A percentile compares a stretch with the other conserved stretches of the same genome.
phyloP scores from a whole-genome alignment of 2,888 invertebrate genomes.

The Subacronicta megacephala region DNA sequence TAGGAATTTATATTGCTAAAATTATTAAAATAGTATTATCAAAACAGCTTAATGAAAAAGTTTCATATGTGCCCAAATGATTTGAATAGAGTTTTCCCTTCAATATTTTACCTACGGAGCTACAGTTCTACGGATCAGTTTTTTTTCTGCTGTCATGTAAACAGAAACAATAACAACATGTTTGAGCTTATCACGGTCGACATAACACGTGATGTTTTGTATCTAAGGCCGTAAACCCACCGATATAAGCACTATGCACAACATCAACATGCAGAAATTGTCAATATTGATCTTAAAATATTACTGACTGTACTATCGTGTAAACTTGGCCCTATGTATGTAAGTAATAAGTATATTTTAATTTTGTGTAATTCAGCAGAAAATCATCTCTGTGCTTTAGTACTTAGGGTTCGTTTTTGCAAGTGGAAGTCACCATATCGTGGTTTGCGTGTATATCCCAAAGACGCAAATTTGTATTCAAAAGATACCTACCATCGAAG shows the following conservation, averaged over 20 bases:
- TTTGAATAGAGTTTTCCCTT: background rate
- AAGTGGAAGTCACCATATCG: constrained; percentile 27
- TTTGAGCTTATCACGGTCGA: constrained; percentile 41
- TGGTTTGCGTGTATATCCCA: constrained; percentile 73
- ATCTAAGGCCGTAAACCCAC: constrained; percentile 58
- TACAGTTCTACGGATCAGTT: background rate
- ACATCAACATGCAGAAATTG: constrained; percentile 63
- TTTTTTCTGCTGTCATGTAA: constrained; percentile 37
- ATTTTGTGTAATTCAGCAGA: constrained; percentile 15
- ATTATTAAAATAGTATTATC: too few relatives aligned
- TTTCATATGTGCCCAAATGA: too few relatives aligned
- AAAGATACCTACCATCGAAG: constrained; percentile 82
- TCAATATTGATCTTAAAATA: constrained; percentile 73
- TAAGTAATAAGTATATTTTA: constrained; percentile 60
- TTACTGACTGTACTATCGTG: constrained; percentile 68
- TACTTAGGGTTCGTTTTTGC: constrained; percentile 46
- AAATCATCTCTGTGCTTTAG: constrained; percentile 21
- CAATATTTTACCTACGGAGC: background rate
- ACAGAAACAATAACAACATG: constrained; percentile 49
- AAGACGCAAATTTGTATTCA: constrained; percentile 83
- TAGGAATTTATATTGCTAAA: too few relatives aligned
- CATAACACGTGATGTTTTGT: constrained; percentile 51
- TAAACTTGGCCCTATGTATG: constrained; percentile 68
- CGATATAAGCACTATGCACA: constrained; percentile 58
- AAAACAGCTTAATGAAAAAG: too few relatives aligned